phyloP scores from a whole-genome alignment of 1,140 invertebrate genomes.

The Leucophenga varia region DNA sequence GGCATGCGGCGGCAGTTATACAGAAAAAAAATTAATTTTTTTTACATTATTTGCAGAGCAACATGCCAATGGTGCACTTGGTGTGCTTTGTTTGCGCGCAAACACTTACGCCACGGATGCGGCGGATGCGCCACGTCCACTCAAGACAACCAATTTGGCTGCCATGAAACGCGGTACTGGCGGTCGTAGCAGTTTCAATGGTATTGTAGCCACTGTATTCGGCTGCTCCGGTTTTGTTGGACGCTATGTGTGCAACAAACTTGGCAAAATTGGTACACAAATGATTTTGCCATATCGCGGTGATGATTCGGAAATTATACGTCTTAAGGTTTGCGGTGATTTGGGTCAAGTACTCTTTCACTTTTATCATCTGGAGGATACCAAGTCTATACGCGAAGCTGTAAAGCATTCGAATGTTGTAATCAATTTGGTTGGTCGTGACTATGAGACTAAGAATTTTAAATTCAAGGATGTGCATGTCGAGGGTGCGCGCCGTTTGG shows the following conservation, averaged over 20 bases:
- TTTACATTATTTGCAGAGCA: constrained; percentile 27
- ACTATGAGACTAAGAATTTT: constrained; percentile 91
- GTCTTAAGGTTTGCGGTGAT: constrained; percentile 86
- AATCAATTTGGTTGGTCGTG: constrained; percentile 90
- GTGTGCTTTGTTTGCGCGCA: constrained; percentile 39
- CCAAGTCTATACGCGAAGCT: constrained; percentile 82
- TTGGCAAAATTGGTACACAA: constrained; percentile 87
- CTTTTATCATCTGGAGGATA: constrained; percentile 83
- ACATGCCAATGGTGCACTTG: constrained; percentile 44
- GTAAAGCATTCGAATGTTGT: constrained; percentile 97
- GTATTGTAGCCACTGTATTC: constrained; percentile 96
- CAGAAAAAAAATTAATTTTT: neutral
- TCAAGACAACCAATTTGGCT: constrained; percentile 59
- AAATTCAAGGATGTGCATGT: constrained; percentile 80
- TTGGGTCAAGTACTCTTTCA: constrained; percentile 94
- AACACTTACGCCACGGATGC: constrained; percentile 33
- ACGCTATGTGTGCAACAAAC: constrained; percentile 77
- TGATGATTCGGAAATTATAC: constrained; percentile 75
- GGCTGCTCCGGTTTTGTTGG: constrained; percentile 89
- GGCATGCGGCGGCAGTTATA: no score
- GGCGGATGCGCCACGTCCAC: constrained; percentile 37
- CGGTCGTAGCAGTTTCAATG: constrained; percentile 94
- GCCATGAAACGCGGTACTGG: constrained; percentile 83
- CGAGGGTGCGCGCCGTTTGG: constrained; percentile 71
- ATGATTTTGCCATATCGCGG: constrained; percentile 90